These are phyloP conservation scores for Gnathonemus echidnorhynchus DNA, from an alignment of 2,113 vertebrate species.

Conservation along the genomic window DNA sequence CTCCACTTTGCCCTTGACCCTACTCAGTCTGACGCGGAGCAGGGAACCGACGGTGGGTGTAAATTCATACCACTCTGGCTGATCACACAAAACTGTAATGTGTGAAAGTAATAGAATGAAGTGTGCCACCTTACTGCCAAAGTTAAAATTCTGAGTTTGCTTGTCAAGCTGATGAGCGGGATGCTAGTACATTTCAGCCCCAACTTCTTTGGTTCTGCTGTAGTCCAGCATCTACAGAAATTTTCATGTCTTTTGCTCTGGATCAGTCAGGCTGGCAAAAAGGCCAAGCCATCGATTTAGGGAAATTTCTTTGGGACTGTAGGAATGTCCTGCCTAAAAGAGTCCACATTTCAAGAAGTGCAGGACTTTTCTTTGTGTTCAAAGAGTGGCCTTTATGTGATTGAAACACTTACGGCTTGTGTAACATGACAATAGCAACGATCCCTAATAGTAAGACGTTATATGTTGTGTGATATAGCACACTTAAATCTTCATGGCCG, in stretches of 20 bases:
- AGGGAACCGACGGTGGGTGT: slow-evolving; percentile 28
- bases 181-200: neutral
- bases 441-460: neutral
- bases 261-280: neutral
- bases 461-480: neutral
- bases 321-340: neutral
- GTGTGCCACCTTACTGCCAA: neutral
- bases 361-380: neutral
- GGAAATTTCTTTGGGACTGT: neutral
- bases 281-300: neutral
- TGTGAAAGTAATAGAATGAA: neutral
- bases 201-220: neutral
- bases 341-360: neutral
- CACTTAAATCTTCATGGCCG: neutral
- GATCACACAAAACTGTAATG: neutral
- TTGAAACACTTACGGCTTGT: neutral
- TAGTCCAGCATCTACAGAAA: neutral
- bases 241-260: neutral
- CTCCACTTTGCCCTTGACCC: slow-evolving; percentile 45
- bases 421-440: neutral
- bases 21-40: slow-evolving; percentile 4
- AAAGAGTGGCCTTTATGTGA: neutral
- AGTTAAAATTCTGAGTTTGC: neutral
- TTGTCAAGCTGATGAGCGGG: neutral
- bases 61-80: neutral